These are phyloP conservation scores for Amazonetta brasiliensis DNA, from an alignment of 2,797 vertebrate species.

Conservation along the genomic window DNA sequence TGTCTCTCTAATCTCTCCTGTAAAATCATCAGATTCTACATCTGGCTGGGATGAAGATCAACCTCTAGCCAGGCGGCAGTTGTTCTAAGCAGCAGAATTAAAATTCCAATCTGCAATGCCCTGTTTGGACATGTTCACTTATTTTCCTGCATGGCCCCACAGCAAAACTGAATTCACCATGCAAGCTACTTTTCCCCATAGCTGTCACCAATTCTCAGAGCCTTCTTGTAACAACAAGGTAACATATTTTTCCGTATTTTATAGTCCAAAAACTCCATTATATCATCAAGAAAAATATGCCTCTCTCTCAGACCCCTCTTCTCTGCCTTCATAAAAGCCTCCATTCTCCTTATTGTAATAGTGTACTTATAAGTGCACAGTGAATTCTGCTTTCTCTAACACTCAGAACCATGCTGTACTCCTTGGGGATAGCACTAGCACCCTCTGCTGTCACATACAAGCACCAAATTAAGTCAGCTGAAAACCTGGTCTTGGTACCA, in stretches of 20 bases:
- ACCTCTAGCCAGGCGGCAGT: background rate
- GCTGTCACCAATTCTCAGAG: background rate
- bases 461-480: background rate
- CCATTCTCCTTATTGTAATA: background rate
- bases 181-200: background rate
- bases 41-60: background rate
- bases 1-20: background rate
- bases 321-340: background rate
- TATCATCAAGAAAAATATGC: background rate
- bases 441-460: constrained; percentile 61
- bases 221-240: background rate
- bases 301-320: background rate
- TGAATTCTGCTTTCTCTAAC: background rate
- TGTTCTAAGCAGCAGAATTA: background rate
- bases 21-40: background rate
- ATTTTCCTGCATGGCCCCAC: background rate
- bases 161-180: background rate
- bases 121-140: fast-evolving
- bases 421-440: constrained; percentile 27
- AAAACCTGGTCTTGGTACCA: background rate
- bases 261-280: background rate
- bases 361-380: fast-evolving
- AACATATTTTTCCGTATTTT: background rate
- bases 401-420: fast-evolving
- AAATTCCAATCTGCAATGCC: background rate